Evolutionary conservation across 1,140 invertebrate species (phyloP), one percentile per base, ranked within the genome.

Genomic region (Cephus cinctus): DNA sequence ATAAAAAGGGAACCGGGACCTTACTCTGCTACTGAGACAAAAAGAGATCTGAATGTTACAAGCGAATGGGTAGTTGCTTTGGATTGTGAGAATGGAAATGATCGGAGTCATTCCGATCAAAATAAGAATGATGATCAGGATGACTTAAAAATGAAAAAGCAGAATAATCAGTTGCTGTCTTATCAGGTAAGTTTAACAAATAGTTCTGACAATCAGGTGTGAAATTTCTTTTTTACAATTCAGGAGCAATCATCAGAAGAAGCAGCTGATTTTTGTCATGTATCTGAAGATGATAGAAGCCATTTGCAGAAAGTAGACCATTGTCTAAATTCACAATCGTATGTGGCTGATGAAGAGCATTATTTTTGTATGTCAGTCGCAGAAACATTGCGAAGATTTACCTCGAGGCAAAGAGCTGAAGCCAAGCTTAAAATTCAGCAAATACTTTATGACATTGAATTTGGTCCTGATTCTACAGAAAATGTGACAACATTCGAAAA

Each of bases 341-440:
- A 25, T 16, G 23, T 39, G 4, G 45, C 35, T 5, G 45, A 47
- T 15, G 45, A 39, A 15, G 22, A 47, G 36, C 45, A 47, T 21
- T 47, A 47, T 27, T 47, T 47, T 38, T 47, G 45, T 9, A 47
- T 47, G 45, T 47, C 45, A 19, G 34, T 47, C 8, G 45, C 45
- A 9, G 45, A 47, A 20, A 47, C 45, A 18, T 32, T 47, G 18
- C 19, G 45, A 12, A 47, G 45, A 30, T 47, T 47, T 19, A 23
- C 45, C 3, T 18, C 34, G 4, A 21, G 45, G n/a, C 45, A 47
- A 32, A 47, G 45, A 16, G 45, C 45, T 21, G 45, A 47, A 19
- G 45, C 45, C 12, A 47, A 47, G 36, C 30, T 47, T 18, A 49
- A 43, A 34, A 49, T 49, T 15, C 40, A 49, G 25, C 47, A 49